Evolutionary conservation across 2,797 vertebrate genomes (phyloP).

Genomic region (Luscinia luscinia): DNA sequence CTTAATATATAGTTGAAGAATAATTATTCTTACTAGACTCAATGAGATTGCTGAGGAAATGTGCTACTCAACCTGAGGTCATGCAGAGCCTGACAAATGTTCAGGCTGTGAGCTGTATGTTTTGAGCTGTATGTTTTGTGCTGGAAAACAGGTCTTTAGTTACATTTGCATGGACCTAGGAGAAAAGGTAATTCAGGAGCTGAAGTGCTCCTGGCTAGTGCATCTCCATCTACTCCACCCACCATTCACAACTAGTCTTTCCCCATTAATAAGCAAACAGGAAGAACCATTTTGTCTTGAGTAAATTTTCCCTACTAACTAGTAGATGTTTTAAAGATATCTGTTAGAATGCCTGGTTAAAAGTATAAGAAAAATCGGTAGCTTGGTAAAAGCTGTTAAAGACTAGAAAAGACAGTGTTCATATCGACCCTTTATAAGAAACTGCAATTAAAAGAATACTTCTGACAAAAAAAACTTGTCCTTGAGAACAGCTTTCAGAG

Average conservation of each 20-base stretch:
- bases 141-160: neutral
- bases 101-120: neutral
- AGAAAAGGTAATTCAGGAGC: neutral
- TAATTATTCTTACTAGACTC: neutral
- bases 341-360: neutral
- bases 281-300: neutral
- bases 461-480: neutral
- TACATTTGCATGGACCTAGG: neutral
- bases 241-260: neutral
- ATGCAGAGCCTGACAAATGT: neutral
- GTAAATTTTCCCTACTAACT: neutral
- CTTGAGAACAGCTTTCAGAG: neutral
- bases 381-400: neutral
- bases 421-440: neutral
- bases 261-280: neutral
- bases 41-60: neutral
- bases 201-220: neutral
- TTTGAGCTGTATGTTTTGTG: neutral
- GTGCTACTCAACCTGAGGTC: neutral
- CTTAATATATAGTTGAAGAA: neutral
- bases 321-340: neutral
- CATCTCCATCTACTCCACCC: neutral
- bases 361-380: neutral
- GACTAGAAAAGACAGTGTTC: neutral
- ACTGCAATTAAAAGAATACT: neutral